phyloP scores from a whole-genome alignment of 2,888 invertebrate genomes.

The Sturmia bella region DNA sequence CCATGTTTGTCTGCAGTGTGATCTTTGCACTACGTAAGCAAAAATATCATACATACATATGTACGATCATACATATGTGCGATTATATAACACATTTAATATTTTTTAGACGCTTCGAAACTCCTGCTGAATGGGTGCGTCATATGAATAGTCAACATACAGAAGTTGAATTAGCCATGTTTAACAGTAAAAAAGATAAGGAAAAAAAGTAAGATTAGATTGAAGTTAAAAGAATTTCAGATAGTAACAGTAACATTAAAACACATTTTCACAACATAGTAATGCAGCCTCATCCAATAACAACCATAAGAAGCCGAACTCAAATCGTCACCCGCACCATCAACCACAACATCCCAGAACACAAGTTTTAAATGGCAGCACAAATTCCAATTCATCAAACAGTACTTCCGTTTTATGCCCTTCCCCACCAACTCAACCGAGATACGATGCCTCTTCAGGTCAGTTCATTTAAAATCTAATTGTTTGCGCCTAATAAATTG shows the following conservation, averaged over 20 bases:
- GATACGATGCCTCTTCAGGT: constrained; percentile 51
- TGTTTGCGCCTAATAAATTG: neutral
- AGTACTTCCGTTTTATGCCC: constrained; percentile 67
- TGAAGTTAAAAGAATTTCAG: constrained; percentile 2
- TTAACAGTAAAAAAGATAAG: constrained; percentile 79
- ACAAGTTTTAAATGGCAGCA: constrained; percentile 63
- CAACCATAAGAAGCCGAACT: constrained; percentile 60
- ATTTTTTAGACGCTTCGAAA: constrained; percentile 84
- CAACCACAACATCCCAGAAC: constrained; percentile 57
- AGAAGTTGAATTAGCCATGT: constrained; percentile 88
- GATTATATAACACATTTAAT: neutral
- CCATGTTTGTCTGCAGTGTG: constrained; percentile 89
- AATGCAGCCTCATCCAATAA: constrained; percentile 59
- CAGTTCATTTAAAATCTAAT: neutral
- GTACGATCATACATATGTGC: neutral
- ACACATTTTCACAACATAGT: neutral
- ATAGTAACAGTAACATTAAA: neutral
- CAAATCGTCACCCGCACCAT: constrained; percentile 56
- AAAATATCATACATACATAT: neutral
- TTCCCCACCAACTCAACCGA: constrained; percentile 49
- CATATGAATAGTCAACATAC: constrained; percentile 93
- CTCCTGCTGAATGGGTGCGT: constrained; percentile 93
- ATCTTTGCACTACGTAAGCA: constrained; percentile 87
- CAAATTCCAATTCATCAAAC: constrained; percentile 64
- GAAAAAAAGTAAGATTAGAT: constrained; percentile 71